Percentiles rank a stretch among this genome's conserved stretches.
These are phyloP conservation scores for Astur gentilis DNA, from an alignment of 2,113 vertebrate genomes.

Conservation along the genomic window DNA sequence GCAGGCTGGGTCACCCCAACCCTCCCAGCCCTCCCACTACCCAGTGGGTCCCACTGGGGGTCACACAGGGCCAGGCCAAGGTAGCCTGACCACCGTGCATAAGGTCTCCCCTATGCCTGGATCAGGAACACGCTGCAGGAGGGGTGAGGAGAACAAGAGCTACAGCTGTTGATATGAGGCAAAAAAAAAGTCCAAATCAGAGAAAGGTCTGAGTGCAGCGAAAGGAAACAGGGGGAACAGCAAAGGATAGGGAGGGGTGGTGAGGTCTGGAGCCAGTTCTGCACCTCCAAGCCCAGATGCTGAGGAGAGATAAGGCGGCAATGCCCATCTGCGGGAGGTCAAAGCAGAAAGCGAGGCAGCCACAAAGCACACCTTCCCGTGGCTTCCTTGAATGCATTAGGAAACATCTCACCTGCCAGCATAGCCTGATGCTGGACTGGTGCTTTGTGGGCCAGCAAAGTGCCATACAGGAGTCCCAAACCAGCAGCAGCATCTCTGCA, in stretches of 20 bases:
- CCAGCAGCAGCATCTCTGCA: neutral
- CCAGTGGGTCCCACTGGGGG: neutral
- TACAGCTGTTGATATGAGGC: neutral
- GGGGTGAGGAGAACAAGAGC: neutral
- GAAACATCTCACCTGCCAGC: neutral
- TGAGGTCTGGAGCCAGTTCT: neutral
- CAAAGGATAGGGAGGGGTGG: neutral
- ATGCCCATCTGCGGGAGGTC: neutral
- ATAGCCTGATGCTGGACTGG: neutral
- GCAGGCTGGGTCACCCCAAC: neutral
- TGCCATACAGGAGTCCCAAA: neutral
- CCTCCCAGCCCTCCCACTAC: neutral
- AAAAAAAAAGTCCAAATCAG: neutral
- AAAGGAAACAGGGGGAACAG: neutral
- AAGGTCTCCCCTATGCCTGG: neutral
- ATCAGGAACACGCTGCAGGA: neutral
- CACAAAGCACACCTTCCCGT: rapidly evolving
- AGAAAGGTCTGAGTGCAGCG: no score
- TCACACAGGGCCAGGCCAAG: neutral
- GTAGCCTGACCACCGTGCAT: rapidly evolving
- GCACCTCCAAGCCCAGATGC: no score
- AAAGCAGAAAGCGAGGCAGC: neutral
- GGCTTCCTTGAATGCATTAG: rapidly evolving
- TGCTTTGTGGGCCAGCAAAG: neutral
- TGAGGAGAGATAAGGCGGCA: neutral